Evolutionary conservation across 2,888 invertebrate genomes (phyloP).

Genomic region (Synergus japonicus): DNA sequence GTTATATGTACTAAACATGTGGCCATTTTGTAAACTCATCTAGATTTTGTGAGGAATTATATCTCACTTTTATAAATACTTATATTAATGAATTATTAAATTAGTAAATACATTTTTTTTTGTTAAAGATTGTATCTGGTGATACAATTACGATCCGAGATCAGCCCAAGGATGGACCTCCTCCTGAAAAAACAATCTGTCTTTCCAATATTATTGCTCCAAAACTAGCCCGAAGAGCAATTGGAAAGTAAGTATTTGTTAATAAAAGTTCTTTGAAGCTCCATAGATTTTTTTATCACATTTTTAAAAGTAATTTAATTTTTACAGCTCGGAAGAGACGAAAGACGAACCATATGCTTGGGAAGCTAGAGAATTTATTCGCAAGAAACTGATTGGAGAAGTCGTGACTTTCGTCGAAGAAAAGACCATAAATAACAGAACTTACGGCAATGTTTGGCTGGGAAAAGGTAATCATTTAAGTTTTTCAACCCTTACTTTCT

Average conservation of each 20-base stretch:
- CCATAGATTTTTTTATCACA: not conserved
- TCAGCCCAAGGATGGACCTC: conserved; percentile 89
- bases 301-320: not conserved
- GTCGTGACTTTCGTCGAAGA: conserved; percentile 92
- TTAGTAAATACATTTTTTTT: conserved; percentile 41
- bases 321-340: conserved; percentile 79
- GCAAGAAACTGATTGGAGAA: conserved; percentile 94
- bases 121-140: conserved; percentile 89
- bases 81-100: not conserved
- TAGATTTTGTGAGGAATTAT: not conserved
- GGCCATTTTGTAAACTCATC: not conserved
- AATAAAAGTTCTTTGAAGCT: not conserved
- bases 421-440: conserved; percentile 90
- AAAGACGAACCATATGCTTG: conserved; percentile 97
- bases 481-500: not conserved
- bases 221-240: conserved; percentile 89
- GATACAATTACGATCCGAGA: conserved; percentile 96
- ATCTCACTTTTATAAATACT: conserved; percentile 43
- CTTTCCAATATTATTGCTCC: conserved; percentile 96
- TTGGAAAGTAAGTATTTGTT: conserved; percentile 76
- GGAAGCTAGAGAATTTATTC: conserved; percentile 97
- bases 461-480: conserved; percentile 83
- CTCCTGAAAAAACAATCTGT: conserved; percentile 93
- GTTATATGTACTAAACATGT: not conserved
- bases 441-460: conserved; percentile 92